A percentile compares a stretch with the other conserved stretches of the same genome.
phyloP scores from a whole-genome alignment of 2,113 vertebrate species.

The Elaphurus davidianus region DNA sequence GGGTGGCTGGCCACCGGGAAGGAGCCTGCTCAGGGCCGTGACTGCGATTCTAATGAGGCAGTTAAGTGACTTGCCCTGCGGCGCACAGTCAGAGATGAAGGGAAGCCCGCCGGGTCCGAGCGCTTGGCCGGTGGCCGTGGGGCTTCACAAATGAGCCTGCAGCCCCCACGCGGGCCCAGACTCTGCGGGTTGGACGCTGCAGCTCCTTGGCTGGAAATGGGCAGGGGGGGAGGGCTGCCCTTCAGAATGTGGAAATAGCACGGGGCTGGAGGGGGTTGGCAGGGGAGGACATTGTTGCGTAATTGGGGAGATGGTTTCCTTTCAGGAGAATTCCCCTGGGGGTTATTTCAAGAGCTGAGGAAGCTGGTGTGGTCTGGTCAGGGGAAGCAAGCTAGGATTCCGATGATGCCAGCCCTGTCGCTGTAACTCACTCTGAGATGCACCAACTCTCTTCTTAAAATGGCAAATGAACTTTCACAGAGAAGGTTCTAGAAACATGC shows the following conservation, averaged over 20 bases:
- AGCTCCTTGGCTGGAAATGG: background rate
- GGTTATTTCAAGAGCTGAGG: background rate
- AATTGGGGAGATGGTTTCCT: background rate
- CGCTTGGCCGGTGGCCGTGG: fast-evolving
- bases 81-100: background rate
- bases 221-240: too few species aligned
- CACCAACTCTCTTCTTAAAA: background rate
- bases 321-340: background rate
- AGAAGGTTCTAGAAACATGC: slow-evolving; percentile 11
- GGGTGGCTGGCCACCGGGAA: background rate
- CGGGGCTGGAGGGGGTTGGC: background rate
- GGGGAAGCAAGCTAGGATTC: background rate
- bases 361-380: background rate
- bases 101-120: background rate
- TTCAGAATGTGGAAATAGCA: background rate
- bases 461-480: background rate
- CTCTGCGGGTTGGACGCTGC: background rate
- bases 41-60: slow-evolving; percentile 22
- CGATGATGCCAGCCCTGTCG: slow-evolving; percentile 10
- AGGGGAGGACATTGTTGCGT: background rate
- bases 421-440: background rate
- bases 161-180: background rate
- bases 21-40: background rate
- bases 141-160: background rate
- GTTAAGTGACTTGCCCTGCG: slow-evolving; percentile 19